Evolutionary conservation across 2,113 vertebrate species (phyloP), one percentile per base, ranked within the genome.

Genomic region (Oophaga pumilio): DNA sequence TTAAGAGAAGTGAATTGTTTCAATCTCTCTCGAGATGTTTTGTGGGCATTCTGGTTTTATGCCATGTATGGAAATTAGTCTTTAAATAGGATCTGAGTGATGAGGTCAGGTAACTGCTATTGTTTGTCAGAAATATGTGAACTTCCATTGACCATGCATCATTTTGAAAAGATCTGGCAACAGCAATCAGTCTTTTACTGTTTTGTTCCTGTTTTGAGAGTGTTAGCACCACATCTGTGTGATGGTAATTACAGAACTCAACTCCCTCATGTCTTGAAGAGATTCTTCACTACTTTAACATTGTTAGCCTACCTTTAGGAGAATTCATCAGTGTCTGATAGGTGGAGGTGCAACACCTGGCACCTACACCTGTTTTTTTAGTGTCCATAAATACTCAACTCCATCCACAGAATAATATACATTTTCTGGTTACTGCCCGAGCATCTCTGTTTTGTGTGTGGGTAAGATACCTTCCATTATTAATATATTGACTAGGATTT

Each of bases 1-100:
- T 69, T 83, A 64, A 69, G 49, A 83, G 14, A 66, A 83, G 50
- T 83, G 81, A 66, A 69, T 83, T 83, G 81, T 83, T 83, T 83
- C 33, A 83, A 11, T 52, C 64, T 83, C 62, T 83, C 50, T 69
- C 13, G 62, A 83, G 81, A 83, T 64, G 49, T 83, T 50, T 49
- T 68, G n/a, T 53, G 17, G 53, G 22, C 62, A 18, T 49, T 68
- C 50, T 83, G 81, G 81, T 49, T 49, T 68, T 62, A 83, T 83
- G 81, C 81, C 81, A 83, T 52, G 15, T 83, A 83, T 53, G 62
- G 49, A 83, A 83, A 83, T 18, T 24, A 80, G 77, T 80, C 18
- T 60, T 80, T 8, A 33, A 57, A 18, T 33, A 59, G 60, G 77
- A 73, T 20, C 9, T 20, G 33, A 49, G 33, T 49, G 33, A 49